These are phyloP conservation scores for Neodiprion lecontei DNA, from an alignment of 1,140 invertebrate genomes.

Conservation along the genomic window DNA sequence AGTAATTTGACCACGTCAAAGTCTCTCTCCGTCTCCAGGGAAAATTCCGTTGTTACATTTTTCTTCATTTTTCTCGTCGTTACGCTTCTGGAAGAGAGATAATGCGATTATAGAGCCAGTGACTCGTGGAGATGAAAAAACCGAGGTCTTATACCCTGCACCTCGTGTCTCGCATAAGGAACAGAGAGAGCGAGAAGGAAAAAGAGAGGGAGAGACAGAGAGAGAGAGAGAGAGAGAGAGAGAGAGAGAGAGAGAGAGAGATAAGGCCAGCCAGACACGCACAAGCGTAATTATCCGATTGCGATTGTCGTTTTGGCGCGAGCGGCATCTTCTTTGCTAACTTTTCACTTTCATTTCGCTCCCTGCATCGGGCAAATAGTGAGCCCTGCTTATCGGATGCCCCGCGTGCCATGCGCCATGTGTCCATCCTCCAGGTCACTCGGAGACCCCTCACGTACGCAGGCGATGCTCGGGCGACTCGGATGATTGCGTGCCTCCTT, in stretches of 20 bases:
- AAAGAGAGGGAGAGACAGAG: no score
- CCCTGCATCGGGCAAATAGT: no score
- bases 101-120: no score
- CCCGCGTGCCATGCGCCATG: not conserved
- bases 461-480: not conserved
- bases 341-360: conserved; percentile 15
- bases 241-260: not conserved
- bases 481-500: not conserved
- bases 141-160: not conserved
- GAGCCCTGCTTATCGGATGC: not conserved
- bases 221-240: no score
- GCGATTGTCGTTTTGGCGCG: conserved; percentile 21
- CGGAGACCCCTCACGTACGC: not conserved
- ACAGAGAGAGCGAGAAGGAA: no score
- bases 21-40: no score
- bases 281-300: conserved; percentile 18
- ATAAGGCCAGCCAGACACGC: not conserved
- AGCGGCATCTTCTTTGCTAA: conserved; percentile 22
- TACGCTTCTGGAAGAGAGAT: no score
- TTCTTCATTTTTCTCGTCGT: no score
- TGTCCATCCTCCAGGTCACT: not conserved
- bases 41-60: no score
- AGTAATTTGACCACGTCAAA: no score
- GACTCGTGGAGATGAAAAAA: not conserved
- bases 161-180: no score